Base-by-base conservation (phyloP, 2,797 vertebrate species). In the Adelosebastes latens region DNA sequence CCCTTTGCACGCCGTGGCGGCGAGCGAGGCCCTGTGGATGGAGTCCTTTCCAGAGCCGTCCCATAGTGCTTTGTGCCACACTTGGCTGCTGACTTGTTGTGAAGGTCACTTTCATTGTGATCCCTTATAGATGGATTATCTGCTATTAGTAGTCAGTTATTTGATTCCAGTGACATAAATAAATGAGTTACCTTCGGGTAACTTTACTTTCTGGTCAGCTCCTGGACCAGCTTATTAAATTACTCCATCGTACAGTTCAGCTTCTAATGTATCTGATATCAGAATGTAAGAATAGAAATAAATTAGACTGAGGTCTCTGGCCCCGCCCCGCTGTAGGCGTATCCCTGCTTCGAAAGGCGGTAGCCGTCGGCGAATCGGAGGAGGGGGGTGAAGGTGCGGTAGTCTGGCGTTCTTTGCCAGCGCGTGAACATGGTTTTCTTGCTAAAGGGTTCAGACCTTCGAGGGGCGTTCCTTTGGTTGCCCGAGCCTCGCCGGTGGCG, bases 241-340 rank as follows among this genome's bases (percentile, higher is more conserved):
- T 39, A 49, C 18, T 18, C n/a, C 13, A 76, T 65, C 14, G 42
- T 62, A 67, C 46, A 31, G 55, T 39, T 75, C 22, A 6, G 20
- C 71, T 24, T 20, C 58, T 24, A 46, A 8, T 31, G 27, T 52
- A 56, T 79, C 25, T 36, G n/a, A 80, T 60, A 58, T 80, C 4
- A 72, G 27, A 24, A 11, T 29, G 8, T 52, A 16, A 24, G 39
- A 53, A 8, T 9, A 22, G 5, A 31, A 79, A 79, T 56, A 71
- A 60, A 60, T 87, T 94, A 98, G 75, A 98, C 96, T 5, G 96
- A 95, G 11, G 97, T 97, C 93, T 97, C 97, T 72, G 95, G 94
- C 88, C 96, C 96, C 34, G 96, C 92, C 89, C 94, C 91, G 16
- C 80, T 78, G 89, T 93, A 92, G 83, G 85, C 65, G 65, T 90